Evolutionary conservation across 2,113 vertebrate genomes (phyloP).

Genomic region (Sylvia atricapilla): DNA sequence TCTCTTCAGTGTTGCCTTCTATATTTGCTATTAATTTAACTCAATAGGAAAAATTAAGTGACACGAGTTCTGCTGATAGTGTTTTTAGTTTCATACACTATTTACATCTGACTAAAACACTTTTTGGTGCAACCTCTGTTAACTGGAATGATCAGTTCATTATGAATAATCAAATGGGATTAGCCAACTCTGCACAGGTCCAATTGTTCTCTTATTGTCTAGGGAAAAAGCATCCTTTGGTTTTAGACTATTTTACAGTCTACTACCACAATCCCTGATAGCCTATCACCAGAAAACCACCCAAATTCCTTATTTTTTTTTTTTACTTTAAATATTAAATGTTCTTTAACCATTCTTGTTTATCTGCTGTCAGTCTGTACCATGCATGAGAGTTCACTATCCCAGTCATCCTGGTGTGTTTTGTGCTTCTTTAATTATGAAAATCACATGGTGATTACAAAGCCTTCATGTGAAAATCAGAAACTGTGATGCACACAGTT

Average conservation of each 20-base stretch:
- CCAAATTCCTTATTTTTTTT: fast-evolving
- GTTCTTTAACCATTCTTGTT: neutral
- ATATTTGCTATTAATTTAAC: neutral
- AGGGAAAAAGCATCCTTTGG: neutral
- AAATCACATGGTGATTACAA: conserved; percentile 12
- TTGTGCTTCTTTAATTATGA: conserved; percentile 37
- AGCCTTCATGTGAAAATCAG: conserved; percentile 38
- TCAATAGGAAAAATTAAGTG: neutral
- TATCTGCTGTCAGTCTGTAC: neutral
- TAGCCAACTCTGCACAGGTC: conserved; percentile 20
- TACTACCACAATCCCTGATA: neutral
- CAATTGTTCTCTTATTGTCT: conserved; percentile 20
- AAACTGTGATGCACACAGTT: neutral
- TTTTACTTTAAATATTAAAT: neutral
- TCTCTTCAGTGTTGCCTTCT: neutral
- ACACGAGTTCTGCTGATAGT: neutral
- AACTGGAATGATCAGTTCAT: neutral
- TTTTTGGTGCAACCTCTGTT: neutral
- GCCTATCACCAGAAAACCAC: neutral
- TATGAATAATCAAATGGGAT: conserved; percentile 56
- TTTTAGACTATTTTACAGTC: neutral
- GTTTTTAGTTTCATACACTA: neutral
- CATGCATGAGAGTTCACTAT: neutral
- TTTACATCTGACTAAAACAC: neutral
- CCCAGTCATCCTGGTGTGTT: neutral